phyloP scores from a whole-genome alignment of 2,888 invertebrate genomes.

The Epinotia bilunana region DNA sequence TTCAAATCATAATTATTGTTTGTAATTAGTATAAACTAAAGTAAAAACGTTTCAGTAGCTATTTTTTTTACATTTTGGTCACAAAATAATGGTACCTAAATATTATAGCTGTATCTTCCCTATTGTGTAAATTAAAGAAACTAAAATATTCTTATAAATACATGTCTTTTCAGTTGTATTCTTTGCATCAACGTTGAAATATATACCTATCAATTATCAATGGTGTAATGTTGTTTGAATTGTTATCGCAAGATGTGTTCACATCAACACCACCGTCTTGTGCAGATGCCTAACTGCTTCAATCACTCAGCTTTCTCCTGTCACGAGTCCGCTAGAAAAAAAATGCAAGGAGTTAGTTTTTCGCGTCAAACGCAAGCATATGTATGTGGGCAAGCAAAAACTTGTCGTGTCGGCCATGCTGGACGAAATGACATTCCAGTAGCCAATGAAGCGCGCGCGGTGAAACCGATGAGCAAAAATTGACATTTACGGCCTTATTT shows the following conservation, averaged over 20 bases:
- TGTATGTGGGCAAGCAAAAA: constrained; percentile 55
- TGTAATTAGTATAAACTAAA: no score
- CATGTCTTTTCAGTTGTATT: no score
- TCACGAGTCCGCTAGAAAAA: constrained; percentile 65
- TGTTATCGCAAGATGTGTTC: neutral
- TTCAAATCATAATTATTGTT: no score
- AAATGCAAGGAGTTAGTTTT: constrained; percentile 56
- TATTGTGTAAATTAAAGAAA: no score
- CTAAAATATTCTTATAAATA: no score
- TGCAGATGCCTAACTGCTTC: constrained; percentile 11
- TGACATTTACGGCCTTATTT: constrained; percentile 43
- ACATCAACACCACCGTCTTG: neutral
- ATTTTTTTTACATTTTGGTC: no score
- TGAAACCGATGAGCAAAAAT: constrained; percentile 50
- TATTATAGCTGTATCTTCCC: no score
- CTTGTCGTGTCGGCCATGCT: constrained; percentile 56
- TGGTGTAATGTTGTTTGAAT: neutral
- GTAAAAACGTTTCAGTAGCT: no score
- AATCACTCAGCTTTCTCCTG: constrained; percentile 66
- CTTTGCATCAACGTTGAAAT: no score
- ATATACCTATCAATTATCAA: neutral
- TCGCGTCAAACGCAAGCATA: constrained; percentile 45
- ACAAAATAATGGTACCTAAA: no score
- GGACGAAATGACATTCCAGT: constrained; percentile 70
- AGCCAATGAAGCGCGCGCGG: constrained; percentile 66